A percentile compares a stretch with the other conserved stretches of the same genome.
These are phyloP conservation scores for Quadriops clusia DNA, from an alignment of 2,888 invertebrate genomes.

Conservation along the genomic window DNA sequence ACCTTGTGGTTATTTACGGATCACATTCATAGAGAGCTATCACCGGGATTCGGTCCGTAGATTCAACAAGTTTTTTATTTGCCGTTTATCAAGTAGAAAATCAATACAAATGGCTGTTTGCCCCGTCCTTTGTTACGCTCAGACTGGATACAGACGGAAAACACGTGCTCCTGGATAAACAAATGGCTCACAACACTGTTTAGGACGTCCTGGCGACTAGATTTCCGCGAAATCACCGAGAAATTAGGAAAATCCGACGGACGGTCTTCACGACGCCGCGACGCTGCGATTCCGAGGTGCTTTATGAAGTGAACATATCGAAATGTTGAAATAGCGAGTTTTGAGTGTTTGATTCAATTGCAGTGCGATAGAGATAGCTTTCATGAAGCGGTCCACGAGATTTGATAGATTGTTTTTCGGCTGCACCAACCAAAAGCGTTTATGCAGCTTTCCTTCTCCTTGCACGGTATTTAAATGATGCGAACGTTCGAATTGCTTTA, in stretches of 20 bases:
- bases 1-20: constrained; percentile 8
- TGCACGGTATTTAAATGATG: too few species aligned
- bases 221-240: too few species aligned
- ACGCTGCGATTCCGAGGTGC: too few species aligned
- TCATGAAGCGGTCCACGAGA: constrained; percentile 15
- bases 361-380: constrained; percentile 15
- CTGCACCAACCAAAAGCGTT: constrained; percentile 17
- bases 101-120: constrained; percentile 39
- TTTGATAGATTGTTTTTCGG: constrained; percentile 14
- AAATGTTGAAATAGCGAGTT: constrained; percentile 21
- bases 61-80: constrained; percentile 44
- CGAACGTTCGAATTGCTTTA: too few species aligned
- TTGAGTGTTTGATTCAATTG: constrained; percentile 22
- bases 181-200: constrained; percentile 1
- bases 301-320: constrained; percentile 22
- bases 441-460: too few species aligned
- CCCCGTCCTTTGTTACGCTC: constrained; percentile 36
- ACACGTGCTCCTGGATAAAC: constrained; percentile 31
- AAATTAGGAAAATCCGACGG: too few species aligned
- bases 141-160: constrained; percentile 32
- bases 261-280: too few species aligned
- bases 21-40: constrained; percentile 22
- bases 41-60: constrained; percentile 24
- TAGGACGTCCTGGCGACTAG: not conserved
- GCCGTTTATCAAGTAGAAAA: constrained; percentile 38